Base-by-base conservation (phyloP, 2,888 invertebrate genomes). In the Barypeithes pellucidus region DNA sequence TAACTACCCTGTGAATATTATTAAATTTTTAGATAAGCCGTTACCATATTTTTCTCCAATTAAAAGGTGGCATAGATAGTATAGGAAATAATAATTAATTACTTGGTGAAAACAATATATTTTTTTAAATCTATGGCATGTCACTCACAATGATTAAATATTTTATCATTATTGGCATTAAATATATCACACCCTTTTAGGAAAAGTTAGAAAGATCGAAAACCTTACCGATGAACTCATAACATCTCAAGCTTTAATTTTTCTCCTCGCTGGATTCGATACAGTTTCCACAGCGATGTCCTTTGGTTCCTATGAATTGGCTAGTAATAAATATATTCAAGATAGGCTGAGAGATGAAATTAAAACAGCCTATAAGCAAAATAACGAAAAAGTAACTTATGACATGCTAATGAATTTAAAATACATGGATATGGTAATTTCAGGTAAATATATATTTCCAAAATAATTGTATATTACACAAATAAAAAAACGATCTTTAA, bases 261-360 rank as follows among this genome's bases (percentile, higher is more conserved):
- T 88, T 83, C 88, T 88, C 81, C 80, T 88, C 0, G 88, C 87
- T 33, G 88, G 88, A 1, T 88, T 39, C 4, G 39, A 39, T n/a
- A 39, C 39, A 12, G 4, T 39, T 39, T 39, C 39, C 39, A 39
- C 39, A 39, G 39, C 39, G 3, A 39, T 39, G 39, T n/a, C 12
- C n/a, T 39, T 39, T n/a, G 39, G 39, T 1, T 87, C 89, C 0
- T 86, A 90, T 54, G 91, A 91, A 80, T 79, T 91, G 24, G 89
- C 90, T 36, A 63, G 88, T 8, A 87, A 91, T 82, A 87, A 88
- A 14, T 89, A 91, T 0, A 82, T 89, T 0, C 91, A 91, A 80
- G 85, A 12, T n/a, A 39, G 9, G 12, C 39, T 39, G 4, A 39
- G 39, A n/a, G n/a, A n/a, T 4, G 91, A 91, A 77, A 78, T 82